Evolutionary conservation across 2,888 invertebrate genomes (phyloP), one percentile per base, ranked within the genome.

Genomic region (Melipona beecheii): DNA sequence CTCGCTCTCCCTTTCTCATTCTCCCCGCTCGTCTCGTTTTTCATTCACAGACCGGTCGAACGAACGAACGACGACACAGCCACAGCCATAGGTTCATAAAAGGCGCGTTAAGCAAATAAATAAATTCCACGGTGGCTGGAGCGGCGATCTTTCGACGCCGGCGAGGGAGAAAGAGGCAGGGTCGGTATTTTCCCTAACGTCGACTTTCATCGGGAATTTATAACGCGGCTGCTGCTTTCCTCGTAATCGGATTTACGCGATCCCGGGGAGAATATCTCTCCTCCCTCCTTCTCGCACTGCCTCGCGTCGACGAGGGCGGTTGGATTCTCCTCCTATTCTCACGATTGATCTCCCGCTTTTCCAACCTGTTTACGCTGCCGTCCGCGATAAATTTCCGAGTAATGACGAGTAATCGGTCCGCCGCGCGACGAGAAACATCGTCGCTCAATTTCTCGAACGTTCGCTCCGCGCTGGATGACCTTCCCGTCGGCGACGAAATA

Each of bases 101-200:
- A 89, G 91, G 81, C 90, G 87, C 90, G 89, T 91, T 90, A 89
- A 87, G 80, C 90, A 90, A 91, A 91, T 91, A 91, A 89, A 90
- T 89, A 87, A 89, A 87, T 88, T 87, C 85, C 86, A 85, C 72
- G 58, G 68, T 68, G 68, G 56, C 50, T 43, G 43, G 43, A 9
- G 11, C 43, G 43, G 78, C 52, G 78, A 27, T 76, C 76, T 75
- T 65, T 74, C 78, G 79, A 31, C 52, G 76, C 75, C 75, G 50
- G n/a, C 49, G 36, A 11, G 27, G 36, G 64, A 17, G 60, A 52
- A 11, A 75, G 60, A 65, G 56, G 82, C 69, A 69, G 75, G 86
- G 77, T 69, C 74, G 74, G 54, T 69, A 81, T 87, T 81, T 87
- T 87, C 87, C 81, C 87, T 81, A 83, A 85, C 83, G 85, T 81